These are phyloP conservation scores for Vandiemenella viatica DNA, from an alignment of 2,888 invertebrate species.

Conservation along the genomic window DNA sequence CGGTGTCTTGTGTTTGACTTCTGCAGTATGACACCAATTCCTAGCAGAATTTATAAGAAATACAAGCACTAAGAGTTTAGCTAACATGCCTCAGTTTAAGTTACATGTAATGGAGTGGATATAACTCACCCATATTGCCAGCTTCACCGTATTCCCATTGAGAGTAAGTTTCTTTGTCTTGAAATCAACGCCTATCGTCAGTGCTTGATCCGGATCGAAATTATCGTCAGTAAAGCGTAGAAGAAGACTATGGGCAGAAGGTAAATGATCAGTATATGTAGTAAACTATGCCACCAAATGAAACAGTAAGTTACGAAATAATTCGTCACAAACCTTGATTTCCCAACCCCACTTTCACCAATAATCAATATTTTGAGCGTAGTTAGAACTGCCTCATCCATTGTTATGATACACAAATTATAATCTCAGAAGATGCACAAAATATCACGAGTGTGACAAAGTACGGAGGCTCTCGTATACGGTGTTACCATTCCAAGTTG, in stretches of 20 bases:
- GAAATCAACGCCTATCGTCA: constrained; percentile 97
- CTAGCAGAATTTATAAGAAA: too few species aligned
- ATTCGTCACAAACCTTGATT: constrained; percentile 80
- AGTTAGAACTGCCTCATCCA: constrained; percentile 40
- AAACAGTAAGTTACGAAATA: too few species aligned
- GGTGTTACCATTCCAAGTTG: too few species aligned
- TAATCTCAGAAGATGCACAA: too few species aligned
- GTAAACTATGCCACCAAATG: not conserved
- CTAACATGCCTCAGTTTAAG: too few species aligned
- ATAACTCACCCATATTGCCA: constrained; percentile 68
- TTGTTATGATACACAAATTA: too few species aligned
- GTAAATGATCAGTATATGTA: not conserved
- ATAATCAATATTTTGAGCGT: constrained; percentile 89
- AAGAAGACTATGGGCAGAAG: constrained; percentile 54
- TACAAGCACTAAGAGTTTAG: too few species aligned
- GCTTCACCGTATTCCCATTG: constrained; percentile 83
- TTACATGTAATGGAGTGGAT: too few species aligned
- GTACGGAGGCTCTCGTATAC: too few species aligned
- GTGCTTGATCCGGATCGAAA: constrained; percentile 82
- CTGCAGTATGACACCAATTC: too few species aligned
- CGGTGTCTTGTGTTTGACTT: too few species aligned
- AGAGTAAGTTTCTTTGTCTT: constrained; percentile 81
- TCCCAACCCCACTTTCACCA: constrained; percentile 95
- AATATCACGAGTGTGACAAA: too few species aligned
- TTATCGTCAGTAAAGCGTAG: constrained; percentile 90